These are phyloP conservation scores for Grallaria varia DNA, from an alignment of 2,113 vertebrate genomes.

Conservation along the genomic window DNA sequence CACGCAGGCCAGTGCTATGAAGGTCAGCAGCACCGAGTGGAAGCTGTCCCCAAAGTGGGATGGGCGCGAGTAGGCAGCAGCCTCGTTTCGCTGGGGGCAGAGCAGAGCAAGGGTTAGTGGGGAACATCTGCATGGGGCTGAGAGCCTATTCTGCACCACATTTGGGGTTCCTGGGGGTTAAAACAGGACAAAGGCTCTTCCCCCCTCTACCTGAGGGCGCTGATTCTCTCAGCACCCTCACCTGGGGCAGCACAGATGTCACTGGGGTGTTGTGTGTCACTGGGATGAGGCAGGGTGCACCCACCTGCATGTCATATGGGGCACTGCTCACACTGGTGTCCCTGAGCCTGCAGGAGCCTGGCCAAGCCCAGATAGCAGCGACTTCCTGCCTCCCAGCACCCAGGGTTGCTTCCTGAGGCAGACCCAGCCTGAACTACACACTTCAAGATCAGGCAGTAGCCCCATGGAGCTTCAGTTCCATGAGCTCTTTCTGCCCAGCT, in stretches of 20 bases:
- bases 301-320: accelerated
- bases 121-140: background rate
- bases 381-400: background rate
- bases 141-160: background rate
- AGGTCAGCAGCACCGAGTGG: constrained; percentile 85
- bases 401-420: background rate
- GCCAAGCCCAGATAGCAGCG: background rate
- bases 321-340: background rate
- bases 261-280: background rate
- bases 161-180: background rate
- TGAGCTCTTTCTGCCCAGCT: background rate
- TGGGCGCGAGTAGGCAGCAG: constrained; percentile 75
- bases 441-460: background rate
- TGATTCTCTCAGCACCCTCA: background rate
- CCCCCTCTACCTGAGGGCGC: background rate
- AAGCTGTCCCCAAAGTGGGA: constrained; percentile 76
- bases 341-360: background rate
- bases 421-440: background rate
- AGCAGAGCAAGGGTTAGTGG: background rate
- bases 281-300: background rate
- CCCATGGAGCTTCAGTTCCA: background rate
- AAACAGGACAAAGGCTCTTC: background rate
- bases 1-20: constrained; percentile 88
- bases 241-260: background rate
- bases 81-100: constrained; percentile 77